A percentile compares a stretch with the other conserved stretches of the same genome.
phyloP scores from a whole-genome alignment of 2,888 invertebrate species.

The Pyrrhosoma nymphula region DNA sequence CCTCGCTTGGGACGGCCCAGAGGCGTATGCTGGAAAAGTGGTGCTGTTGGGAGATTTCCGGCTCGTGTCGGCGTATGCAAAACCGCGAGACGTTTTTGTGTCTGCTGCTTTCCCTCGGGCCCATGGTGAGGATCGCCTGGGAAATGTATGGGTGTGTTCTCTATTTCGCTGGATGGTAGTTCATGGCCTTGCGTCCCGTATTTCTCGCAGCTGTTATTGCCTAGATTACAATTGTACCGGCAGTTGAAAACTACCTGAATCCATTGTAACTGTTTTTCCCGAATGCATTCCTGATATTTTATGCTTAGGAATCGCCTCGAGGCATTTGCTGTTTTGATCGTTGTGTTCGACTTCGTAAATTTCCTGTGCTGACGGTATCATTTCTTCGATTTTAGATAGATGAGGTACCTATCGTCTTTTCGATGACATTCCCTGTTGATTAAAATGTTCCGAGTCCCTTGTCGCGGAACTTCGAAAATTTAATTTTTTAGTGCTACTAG shows the following conservation, averaged over 20 bases:
- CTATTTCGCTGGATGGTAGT: not conserved
- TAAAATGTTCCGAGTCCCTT: too few species aligned
- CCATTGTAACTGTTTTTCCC: not conserved
- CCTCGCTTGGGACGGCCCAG: not conserved
- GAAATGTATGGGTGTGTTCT: not conserved
- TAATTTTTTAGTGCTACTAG: too few species aligned
- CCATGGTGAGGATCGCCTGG: not conserved
- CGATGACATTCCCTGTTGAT: too few species aligned
- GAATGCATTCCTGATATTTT: not conserved
- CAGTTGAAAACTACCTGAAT: not conserved
- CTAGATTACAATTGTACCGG: not conserved
- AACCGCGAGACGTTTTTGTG: not conserved
- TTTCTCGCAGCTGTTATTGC: not conserved
- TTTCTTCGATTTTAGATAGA: too few species aligned
- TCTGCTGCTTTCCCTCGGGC: not conserved
- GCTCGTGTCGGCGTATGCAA: conserved; percentile 17
- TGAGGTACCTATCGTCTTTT: too few species aligned
- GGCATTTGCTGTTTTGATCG: not conserved
- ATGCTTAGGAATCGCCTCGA: not conserved
- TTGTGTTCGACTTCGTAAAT: not conserved
- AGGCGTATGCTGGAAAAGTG: not conserved
- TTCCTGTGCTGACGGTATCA: not conserved
- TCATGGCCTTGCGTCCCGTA: not conserved
- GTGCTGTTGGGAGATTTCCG: not conserved
- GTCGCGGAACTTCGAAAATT: too few species aligned